Evolutionary conservation across 2,797 vertebrate species (phyloP), one percentile per base, ranked within the genome.

Genomic region (Pelobates cultripes): DNA sequence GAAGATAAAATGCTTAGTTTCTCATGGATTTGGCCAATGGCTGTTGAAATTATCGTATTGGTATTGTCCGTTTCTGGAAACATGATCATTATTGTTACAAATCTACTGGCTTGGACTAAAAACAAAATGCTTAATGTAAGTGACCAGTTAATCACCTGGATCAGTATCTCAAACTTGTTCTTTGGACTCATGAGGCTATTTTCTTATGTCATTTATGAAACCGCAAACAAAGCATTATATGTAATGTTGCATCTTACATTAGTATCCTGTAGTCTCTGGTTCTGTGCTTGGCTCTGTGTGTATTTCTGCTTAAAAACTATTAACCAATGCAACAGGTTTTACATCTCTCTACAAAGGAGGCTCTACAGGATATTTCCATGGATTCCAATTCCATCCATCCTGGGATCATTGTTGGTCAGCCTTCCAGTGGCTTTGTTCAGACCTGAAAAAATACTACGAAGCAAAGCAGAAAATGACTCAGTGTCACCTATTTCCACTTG

Each of bases 371-470:
- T 43, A 43, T 61, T 61, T 61, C 73, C 55, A 17, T 63, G 14
- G 41, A 17, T 75, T 28, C 10, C 15, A 4, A 60, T 75, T 12
- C 2, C 41, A 43, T 63, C 61, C 44, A 3, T 28, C 40, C 15
- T 60, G 5, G 73, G 73, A 43, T 44, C 8, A 4, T 75, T 75
- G 28, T 75, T 75, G 7, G 3, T 75, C 47, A 75, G 42, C 55
- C 41, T 75, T 43, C 43, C 4, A 10, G 15, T 60, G 0, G 7
- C 55, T 14, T n/a, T 61, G 42, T 51, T 6, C 47, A 5, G 47
- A 10, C 10, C 47, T 51, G 5, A 10, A 6, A 10, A 51, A 5
- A 51, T 10, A 2, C 47, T 5, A 51, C 10, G 2, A 5, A 10
- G 47, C 47, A 51, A 51, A 51, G 5, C 10, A 5, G 10, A 6